Conservation (phyloP, 2,888 invertebrate species). For the Lasioglossum figueresi region DNA sequence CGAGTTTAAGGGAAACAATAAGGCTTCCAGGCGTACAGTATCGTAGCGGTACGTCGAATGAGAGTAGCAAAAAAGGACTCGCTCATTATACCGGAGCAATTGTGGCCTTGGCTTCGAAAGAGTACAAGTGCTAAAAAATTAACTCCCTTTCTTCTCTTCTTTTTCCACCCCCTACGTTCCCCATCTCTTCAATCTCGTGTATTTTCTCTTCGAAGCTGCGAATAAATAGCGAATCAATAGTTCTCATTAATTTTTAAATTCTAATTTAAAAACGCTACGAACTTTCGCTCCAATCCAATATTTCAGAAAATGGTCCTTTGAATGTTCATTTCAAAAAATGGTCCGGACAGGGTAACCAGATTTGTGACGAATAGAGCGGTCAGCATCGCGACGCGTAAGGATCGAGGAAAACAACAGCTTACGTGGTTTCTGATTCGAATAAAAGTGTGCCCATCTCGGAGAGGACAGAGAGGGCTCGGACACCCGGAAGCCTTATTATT, state of each 20-base stretch:
- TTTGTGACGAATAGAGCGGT: neutral
- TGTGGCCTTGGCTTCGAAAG: conserved; percentile 13
- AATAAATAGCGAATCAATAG: neutral
- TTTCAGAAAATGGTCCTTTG: neutral
- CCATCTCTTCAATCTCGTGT: neutral
- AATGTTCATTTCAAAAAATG: neutral
- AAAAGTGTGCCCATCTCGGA: neutral
- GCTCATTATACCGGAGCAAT: conserved; percentile 27
- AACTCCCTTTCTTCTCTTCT: neutral
- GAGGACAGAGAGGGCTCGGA: conserved; percentile 1
- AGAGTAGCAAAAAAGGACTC: conserved; percentile 30
- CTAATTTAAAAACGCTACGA: no score
- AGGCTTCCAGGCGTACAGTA: conserved; percentile 56
- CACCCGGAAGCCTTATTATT: conserved; percentile 61
- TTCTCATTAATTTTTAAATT: neutral
- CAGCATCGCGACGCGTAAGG: neutral
- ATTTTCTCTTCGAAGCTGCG: neutral
- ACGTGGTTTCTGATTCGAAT: conserved; percentile 1
- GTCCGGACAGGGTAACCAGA: neutral
- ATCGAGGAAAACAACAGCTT: neutral
- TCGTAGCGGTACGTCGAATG: conserved; percentile 34
- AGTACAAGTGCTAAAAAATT: conserved; percentile 12
- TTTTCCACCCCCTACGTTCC: neutral
- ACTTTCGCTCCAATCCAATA: no score
- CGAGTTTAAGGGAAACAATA: conserved; percentile 58